These are phyloP conservation scores for Drosophila navojoa DNA, from an alignment of 1,140 invertebrate genomes.

Conservation along the genomic window DNA sequence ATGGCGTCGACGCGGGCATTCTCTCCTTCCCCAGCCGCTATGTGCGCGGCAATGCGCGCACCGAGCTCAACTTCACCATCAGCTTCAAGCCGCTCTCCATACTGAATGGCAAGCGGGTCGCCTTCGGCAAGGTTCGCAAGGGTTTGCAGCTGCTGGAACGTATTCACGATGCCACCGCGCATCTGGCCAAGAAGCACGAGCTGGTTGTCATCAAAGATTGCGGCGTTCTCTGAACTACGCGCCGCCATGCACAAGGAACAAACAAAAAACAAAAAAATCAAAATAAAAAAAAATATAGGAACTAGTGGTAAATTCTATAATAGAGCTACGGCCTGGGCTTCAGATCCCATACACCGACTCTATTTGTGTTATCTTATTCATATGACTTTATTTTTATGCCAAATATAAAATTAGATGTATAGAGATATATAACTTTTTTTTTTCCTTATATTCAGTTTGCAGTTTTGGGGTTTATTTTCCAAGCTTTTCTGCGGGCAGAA, in stretches of 20 bases:
- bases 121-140: conserved; percentile 69
- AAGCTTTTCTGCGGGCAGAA: too few relatives aligned
- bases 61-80: conserved; percentile 59
- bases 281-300: too few relatives aligned
- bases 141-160: conserved; percentile 56
- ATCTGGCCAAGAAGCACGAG: conserved; percentile 45
- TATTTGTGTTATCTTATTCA: neutral
- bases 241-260: too few relatives aligned
- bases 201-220: conserved; percentile 46
- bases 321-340: neutral
- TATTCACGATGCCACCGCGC: conserved; percentile 56
- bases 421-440: neutral
- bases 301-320: too few relatives aligned
- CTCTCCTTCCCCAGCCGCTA: conserved; percentile 71
- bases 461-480: too few relatives aligned
- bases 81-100: conserved; percentile 71
- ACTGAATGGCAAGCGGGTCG: conserved; percentile 66
- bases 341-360: neutral
- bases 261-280: too few relatives aligned
- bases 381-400: neutral
- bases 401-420: conserved; percentile 33
- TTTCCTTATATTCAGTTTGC: too few relatives aligned
- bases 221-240: conserved; percentile 39
- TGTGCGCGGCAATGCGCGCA: conserved; percentile 45
- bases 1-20: conserved; percentile 72